Evolutionary conservation across 2,888 invertebrate genomes (phyloP).

Genomic region (Dryocosmus kuriphilus): DNA sequence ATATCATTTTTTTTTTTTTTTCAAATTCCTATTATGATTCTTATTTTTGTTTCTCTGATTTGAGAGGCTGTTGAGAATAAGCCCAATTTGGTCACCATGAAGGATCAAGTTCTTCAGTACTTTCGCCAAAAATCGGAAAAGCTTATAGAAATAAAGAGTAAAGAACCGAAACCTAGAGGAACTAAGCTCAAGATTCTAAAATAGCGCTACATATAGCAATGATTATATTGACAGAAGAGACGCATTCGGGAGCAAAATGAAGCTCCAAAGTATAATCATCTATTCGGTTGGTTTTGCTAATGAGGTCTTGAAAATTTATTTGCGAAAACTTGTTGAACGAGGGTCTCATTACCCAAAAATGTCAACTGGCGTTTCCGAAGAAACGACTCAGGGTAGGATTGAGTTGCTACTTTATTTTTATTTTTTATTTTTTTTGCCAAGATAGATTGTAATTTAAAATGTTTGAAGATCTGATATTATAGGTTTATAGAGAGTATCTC

Average conservation of each 20-base stretch:
- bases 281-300: slow-evolving; percentile 32
- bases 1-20: too few species aligned
- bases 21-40: not conserved
- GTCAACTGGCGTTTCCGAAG: slow-evolving; percentile 2
- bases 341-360: slow-evolving; percentile 12
- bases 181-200: slow-evolving; percentile 7
- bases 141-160: not conserved
- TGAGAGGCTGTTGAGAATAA: not conserved
- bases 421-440: not conserved
- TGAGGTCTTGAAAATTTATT: slow-evolving; percentile 24
- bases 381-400: slow-evolving; percentile 3
- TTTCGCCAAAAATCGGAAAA: slow-evolving; percentile 12
- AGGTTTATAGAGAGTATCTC: not conserved
- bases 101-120: slow-evolving; percentile 21
- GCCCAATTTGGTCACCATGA: slow-evolving; percentile 15
- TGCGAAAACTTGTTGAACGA: not conserved
- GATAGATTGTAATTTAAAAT: not conserved
- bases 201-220: slow-evolving; percentile 1
- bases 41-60: not conserved
- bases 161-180: not conserved
- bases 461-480: slow-evolving; percentile 11
- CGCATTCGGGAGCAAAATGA: slow-evolving; percentile 26
- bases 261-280: slow-evolving; percentile 30
- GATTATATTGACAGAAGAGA: slow-evolving; percentile 34
- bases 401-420: not conserved